A percentile compares a stretch with the other conserved stretches of the same genome.
Conservation (phyloP, 1,140 invertebrate species). For the Berghia stephanieae region DNA sequence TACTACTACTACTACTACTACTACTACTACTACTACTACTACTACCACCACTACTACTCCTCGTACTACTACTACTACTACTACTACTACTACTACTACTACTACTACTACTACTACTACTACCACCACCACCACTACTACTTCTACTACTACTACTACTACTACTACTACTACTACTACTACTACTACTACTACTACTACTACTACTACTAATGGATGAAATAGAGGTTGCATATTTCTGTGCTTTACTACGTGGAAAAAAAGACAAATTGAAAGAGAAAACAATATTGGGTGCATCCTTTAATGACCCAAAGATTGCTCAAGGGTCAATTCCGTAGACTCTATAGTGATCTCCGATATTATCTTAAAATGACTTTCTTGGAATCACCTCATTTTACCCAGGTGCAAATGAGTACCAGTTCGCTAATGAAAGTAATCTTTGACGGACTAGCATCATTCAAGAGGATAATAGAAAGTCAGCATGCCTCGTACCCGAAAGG, state of each 20-base stretch:
- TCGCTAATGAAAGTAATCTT: too few relatives aligned
- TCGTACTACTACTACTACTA: conserved; percentile 14
- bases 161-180: conserved; percentile 15
- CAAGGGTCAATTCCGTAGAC: too few relatives aligned
- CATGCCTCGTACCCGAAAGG: too few relatives aligned
- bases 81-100: conserved; percentile 22
- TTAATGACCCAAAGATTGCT: too few relatives aligned
- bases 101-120: conserved; percentile 22
- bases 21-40: conserved; percentile 16
- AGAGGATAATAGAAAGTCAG: too few relatives aligned
- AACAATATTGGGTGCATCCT: background rate
- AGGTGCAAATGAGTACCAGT: too few relatives aligned
- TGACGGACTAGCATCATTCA: too few relatives aligned
- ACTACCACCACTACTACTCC: background rate
- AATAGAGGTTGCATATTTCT: background rate
- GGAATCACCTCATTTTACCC: too few relatives aligned
- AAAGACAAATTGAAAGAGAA: background rate
- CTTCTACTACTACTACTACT: conserved; percentile 18
- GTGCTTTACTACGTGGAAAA: background rate
- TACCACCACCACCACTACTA: conserved; percentile 15
- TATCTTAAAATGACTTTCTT: too few relatives aligned
- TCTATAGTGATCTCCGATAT: too few relatives aligned
- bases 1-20: conserved; percentile 8
- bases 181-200: conserved; percentile 19
- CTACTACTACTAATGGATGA: background rate